Evolutionary conservation across 2,113 vertebrate species (phyloP), one percentile per base, ranked within the genome.

Genomic region (Sphyrna mokarran): DNA sequence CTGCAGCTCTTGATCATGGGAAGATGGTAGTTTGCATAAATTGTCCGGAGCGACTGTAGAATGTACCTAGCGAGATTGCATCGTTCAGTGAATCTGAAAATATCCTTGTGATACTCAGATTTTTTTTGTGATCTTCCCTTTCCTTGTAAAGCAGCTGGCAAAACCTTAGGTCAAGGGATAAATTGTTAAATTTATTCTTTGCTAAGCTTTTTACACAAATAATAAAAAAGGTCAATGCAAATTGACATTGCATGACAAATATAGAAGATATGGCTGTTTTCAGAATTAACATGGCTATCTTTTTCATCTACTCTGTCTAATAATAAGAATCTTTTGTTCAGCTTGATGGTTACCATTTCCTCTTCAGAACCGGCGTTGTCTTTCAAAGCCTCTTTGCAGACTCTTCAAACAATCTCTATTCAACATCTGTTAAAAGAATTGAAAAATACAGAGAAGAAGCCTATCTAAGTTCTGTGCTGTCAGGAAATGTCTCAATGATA

Each of bases 401-500:
- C 63, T 40, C 69, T 97, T 96, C 78, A 90, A 96, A 90, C 69
- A 96, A 94, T 96, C 95, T 96, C 96, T 96, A 43, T 96, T 95
- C 96, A 87, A 26, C 20, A 96, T 96, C 48, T 96, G 95, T 69
- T 18, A 96, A 96, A 76, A 96, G 94, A 96, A 54, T 13, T 58
- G 48, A 96, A 96, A n/a, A 91, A 85, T 37, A 78, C 95, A 95
- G 95, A 96, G 95, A 96, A 95, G 95, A 96, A 66, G 78, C 63
- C 95, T 96, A n/a, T 96, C 96, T 90, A 96, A 96, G 96, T 96
- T 96, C 61, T 2, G 94, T 96, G 80, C 96, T 96, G 96, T 97
- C 97, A 97, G 96, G 96, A 96, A 96, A 96, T 96, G 96, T 96
- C 97, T 97, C 96, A 95, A 97, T 97, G 97, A 97, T 96, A 97